phyloP scores from a whole-genome alignment of 2,797 vertebrate species.

The Lateolabrax maculatus region DNA sequence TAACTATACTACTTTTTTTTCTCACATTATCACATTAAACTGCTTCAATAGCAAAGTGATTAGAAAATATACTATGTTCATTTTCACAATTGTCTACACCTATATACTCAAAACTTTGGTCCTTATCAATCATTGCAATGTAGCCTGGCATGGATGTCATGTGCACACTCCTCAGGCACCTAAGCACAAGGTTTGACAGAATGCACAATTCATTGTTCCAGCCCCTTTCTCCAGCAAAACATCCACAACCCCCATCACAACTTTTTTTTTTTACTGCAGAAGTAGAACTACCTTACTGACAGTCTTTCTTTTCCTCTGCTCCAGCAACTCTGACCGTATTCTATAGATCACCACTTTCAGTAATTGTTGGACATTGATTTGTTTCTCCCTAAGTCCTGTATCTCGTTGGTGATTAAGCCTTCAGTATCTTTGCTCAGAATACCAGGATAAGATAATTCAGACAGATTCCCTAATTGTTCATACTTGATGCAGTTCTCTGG shows the following conservation, averaged over 20 bases:
- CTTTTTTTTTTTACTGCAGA: neutral
- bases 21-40: neutral
- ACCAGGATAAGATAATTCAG: neutral
- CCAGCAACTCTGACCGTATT: neutral
- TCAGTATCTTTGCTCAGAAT: neutral
- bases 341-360: too few relatives aligned
- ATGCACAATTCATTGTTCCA: neutral
- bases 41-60: neutral
- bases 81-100: neutral
- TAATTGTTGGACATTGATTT: neutral
- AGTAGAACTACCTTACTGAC: neutral
- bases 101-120: neutral
- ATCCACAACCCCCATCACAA: neutral
- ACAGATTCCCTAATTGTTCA: neutral
- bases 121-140: neutral
- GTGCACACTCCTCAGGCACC: neutral
- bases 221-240: neutral
- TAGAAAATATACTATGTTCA: neutral
- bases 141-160: neutral
- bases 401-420: neutral
- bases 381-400: neutral
- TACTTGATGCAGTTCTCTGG: constrained; percentile 92
- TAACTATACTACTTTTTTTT: neutral
- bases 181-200: neutral
- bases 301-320: too few relatives aligned